Base-by-base conservation (phyloP, 2,113 vertebrate species). In the Empidonax traillii region DNA sequence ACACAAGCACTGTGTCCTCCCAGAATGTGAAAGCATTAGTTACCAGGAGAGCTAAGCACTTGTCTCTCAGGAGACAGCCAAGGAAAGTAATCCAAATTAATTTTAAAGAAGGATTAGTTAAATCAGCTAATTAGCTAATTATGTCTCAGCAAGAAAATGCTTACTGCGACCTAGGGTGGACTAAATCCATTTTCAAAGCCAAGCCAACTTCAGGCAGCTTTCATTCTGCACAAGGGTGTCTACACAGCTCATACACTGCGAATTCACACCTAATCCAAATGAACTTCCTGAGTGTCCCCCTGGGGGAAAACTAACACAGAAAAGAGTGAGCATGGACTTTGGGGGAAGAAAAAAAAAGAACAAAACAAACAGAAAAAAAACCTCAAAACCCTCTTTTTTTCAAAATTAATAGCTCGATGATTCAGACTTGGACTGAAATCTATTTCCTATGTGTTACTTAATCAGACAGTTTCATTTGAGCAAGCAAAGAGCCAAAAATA, bases 361-460 rank as follows among this genome's bases (percentile, higher is more conserved):
- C 30, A 3, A 7, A 13, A 49, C 71, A 21, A 8, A 14, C 33
- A 4, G 9, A 10, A 33, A 41, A 37, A 35, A n/a, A n/a, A n/a
- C n/a, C n/a, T n/a, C n/a, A n/a, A 63, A n/a, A 17, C 25, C 16
- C 22, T 13, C 28, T 35, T 61, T 63, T 63, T 80, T 30, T 41
- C 86, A 55, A 89, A 81, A 79, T 67, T 28, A 87, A 78, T 72
- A 77, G 35, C 85, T 53, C 0, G 0, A 55, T 93, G 94, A 96
- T 95, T 97, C 90, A 95, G 85, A 83, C 89, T 96, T 94, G 72
- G 93, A 94, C 49, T 3, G 1, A 78, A 90, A 80, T 61, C 61
- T 84, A 21, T 90, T 96, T 96, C 85, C 65, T 96, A 83, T 22
- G 78, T 73, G 56, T 96, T 96, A 94, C 75, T 85, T 94, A 93